Base-by-base conservation (phyloP, 92 coral and sea anemone species). In the Phenganax marumi region DNA sequence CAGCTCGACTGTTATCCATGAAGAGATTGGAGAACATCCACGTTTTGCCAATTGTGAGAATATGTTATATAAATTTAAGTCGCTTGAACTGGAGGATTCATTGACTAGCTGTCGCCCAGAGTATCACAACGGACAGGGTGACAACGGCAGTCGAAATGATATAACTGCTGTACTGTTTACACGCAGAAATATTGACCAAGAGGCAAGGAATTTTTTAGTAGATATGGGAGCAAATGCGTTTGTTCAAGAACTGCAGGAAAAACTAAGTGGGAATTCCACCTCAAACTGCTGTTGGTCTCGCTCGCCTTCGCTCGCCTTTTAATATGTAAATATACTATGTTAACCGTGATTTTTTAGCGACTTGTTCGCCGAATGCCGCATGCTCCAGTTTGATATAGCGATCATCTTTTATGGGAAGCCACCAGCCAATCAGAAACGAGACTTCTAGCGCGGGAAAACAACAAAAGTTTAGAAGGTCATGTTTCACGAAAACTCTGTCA, bases 121-220 rank as follows among this genome's bases (percentile, higher is more conserved):
- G 50, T 53, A 75, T 54, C 68, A 75, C 17, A 17, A 13, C 12
- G 62, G 17, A 5, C 47, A 25, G 48, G 51, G 50, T 50, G 80
- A 54, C 49, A 22, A 52, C 66, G 23, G 21, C 17, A 55, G 12
- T 23, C 65, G 25, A 18, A 77, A 86, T 64, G 89, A 92, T 51
- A 85, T 95, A 60, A 63, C 90, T 2, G 84, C 97, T 68, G 97
- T 89, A 48, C 75, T 95, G 77, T 86, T 85, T 68, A 81, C 95
- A 8, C 89, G 98, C 64, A 89, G 87, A 73, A 71, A 86, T 49
- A 76, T 85, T 68, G 98, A 95, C n/a, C 47, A 61, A 62, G 85
- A 60, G 8, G 97, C 98, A 12, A 93, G 84, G 19, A 61, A 50
- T 12, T 95, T 92, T 68, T 83, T 95, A 48, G 55, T 3, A 22